Percentiles rank a stretch among this genome's conserved stretches.
phyloP scores from a whole-genome alignment of 2,888 invertebrate species.

The Corythucha ciliata region DNA sequence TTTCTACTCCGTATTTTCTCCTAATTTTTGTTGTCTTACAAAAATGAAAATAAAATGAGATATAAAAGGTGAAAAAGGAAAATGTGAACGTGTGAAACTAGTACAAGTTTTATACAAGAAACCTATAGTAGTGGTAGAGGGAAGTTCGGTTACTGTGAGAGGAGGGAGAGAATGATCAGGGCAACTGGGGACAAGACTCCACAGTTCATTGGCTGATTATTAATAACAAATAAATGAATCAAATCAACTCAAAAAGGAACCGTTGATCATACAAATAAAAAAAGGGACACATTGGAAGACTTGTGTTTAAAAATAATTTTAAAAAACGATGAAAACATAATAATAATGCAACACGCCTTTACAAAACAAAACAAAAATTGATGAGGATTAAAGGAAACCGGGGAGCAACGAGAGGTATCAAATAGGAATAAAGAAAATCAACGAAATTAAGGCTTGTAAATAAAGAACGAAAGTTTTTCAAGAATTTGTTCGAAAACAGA shows the following conservation, averaged over 20 bases:
- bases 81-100: background rate
- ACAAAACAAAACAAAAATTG: background rate
- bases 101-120: background rate
- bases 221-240: no score
- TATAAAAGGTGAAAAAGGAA: background rate
- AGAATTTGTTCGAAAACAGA: no score
- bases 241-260: no score
- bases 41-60: background rate
- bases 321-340: background rate
- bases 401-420: no score
- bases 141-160: background rate
- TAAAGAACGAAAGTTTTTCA: no score
- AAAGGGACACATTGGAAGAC: no score
- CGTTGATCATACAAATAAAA: no score
- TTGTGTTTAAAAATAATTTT: no score
- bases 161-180: background rate
- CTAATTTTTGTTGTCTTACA: background rate
- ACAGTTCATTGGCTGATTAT: no score
- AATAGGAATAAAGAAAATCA: no score
- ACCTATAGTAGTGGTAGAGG: background rate
- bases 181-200: no score
- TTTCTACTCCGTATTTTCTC: background rate
- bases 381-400: background rate
- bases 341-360: background rate
- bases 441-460: no score